Evolutionary conservation across 1,140 invertebrate genomes (phyloP).

Genomic region (Brachionus paranguensis): DNA sequence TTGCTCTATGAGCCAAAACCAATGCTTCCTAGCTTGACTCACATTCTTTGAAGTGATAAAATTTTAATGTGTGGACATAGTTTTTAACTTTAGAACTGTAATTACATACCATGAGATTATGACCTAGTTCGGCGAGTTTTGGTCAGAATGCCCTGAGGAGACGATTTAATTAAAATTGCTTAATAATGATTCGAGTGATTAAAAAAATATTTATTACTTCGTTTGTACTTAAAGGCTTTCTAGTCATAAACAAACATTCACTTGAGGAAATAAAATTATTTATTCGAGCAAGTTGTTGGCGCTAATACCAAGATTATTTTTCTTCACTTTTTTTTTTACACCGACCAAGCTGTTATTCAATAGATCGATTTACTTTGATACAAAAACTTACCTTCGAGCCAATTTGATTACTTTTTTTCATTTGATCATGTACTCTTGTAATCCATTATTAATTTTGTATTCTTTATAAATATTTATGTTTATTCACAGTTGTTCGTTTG

Average conservation of each 20-base stretch:
- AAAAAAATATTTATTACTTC: not conserved
- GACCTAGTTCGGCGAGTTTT: not conserved
- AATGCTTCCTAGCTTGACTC: not conserved
- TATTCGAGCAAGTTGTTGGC: not conserved
- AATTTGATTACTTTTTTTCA: not conserved
- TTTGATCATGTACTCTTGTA: not conserved
- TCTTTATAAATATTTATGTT: not conserved
- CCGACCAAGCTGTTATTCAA: not conserved
- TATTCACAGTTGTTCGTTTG: not conserved
- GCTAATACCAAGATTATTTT: not conserved
- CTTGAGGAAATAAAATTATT: not conserved
- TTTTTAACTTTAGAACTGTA: not conserved
- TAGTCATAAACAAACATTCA: not conserved
- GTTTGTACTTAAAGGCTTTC: not conserved
- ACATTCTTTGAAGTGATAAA: not conserved
- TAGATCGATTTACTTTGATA: not conserved
- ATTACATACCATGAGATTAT: not conserved
- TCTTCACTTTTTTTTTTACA: not conserved
- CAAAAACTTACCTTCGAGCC: not conserved
- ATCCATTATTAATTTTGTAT: not conserved
- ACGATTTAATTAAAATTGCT: not conserved
- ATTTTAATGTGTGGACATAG: not conserved
- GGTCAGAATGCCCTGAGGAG: not conserved
- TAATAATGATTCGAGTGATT: not conserved
- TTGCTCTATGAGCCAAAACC: not conserved